phyloP scores from a whole-genome alignment of 1,140 invertebrate species.

The Diprion similis region DNA sequence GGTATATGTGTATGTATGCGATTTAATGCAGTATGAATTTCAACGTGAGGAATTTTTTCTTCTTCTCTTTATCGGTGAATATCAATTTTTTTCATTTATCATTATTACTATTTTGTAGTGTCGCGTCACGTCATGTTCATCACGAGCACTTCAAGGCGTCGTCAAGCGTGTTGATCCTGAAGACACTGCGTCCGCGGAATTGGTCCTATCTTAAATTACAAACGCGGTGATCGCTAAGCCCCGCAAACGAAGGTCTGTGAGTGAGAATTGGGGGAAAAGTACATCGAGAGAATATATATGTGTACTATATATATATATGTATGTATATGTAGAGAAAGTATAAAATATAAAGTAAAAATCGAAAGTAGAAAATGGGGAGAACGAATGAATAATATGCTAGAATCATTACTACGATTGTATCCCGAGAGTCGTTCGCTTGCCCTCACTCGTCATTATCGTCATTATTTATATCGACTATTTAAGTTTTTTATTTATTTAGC shows the following conservation, averaged over 20 bases:
- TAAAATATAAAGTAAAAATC: not conserved
- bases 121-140: not conserved
- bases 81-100: not conserved
- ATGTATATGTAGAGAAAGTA: not conserved
- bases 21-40: not conserved
- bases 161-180: not conserved
- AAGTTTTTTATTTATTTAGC: not conserved
- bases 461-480: too few relatives aligned
- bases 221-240: not conserved
- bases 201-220: conserved; percentile 6
- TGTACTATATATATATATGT: too few relatives aligned
- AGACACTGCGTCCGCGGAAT: conserved; percentile 4
- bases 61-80: not conserved
- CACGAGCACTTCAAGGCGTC: not conserved
- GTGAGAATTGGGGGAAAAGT: too few relatives aligned
- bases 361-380: not conserved
- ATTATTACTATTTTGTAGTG: not conserved
- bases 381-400: not conserved
- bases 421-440: not conserved
- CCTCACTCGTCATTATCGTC: not conserved
- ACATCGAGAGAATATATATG: too few relatives aligned
- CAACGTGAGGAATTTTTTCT: not conserved
- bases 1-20: not conserved
- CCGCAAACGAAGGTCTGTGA: not conserved
- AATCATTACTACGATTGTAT: not conserved